Base-by-base conservation (phyloP, 1,140 invertebrate species). In the Frieseomelitta varia region DNA sequence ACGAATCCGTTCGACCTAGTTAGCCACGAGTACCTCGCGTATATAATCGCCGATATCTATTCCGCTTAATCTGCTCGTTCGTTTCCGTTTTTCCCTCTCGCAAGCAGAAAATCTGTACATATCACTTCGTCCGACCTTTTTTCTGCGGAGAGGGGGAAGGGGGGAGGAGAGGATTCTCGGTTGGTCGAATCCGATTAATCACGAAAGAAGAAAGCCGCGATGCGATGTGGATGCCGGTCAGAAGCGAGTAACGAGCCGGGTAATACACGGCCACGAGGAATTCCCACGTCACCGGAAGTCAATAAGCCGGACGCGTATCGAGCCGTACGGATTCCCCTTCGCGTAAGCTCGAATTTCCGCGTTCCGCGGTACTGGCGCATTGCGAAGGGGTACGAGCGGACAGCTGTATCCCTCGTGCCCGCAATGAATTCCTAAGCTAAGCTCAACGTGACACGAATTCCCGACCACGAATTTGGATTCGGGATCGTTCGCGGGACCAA, bases 321-420 rank as follows among this genome's bases (percentile, higher is more conserved):
- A 77, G 17, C 77, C 39, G 56, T 65, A 69, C 85, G 79, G 79
- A 88, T 82, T 88, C 71, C 79, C 83, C 84, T 73, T n/a, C 69
- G 71, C 53, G 87, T 79, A 79, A 85, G 87, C 87, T 88, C 83
- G 87, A 88, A 88, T 88, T 88, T 88, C 87, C 87, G 87, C 87
- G 87, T 88, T 81, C 63, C 87, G 71, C 75, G 75, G 87, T 85
- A 65, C 12, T 47, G 10, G 27, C 17, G 76, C 68, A 73, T 84
- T 73, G 72, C 80, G 75, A 83, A 77, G 81, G 75, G 56, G 39
- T 34, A 21, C 68, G 39, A 55, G 27, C 27, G 53, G 68, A 76
- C 86, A 88, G 79, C 86, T 85, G 84, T 81, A 87, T 79, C 84
- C 79, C 85, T 30, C 79, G 80, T 65, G 79, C 65, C 77, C 80